These are phyloP conservation scores for Apistogramma diplotaenia DNA, from an alignment of 2,113 vertebrate species.

Conservation along the genomic window DNA sequence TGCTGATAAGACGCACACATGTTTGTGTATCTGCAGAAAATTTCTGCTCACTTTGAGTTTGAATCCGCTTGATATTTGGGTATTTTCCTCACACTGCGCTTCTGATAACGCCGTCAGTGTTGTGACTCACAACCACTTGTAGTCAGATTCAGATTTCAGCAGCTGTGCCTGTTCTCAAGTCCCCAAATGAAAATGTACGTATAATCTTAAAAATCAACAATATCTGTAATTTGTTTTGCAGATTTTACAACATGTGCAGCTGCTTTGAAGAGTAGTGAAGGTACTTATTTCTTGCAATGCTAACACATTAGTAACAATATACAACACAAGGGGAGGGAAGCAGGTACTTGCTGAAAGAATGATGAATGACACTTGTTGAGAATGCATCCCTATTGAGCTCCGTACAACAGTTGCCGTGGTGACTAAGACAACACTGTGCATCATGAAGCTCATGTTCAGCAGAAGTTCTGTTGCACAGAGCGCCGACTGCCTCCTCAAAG, in stretches of 20 bases:
- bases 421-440: constrained; percentile 63
- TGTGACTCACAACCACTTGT: neutral
- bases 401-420: constrained; percentile 60
- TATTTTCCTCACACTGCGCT: neutral
- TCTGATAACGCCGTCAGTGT: neutral
- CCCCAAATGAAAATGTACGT: neutral
- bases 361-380: constrained; percentile 22
- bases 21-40: neutral
- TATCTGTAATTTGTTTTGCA: too few relatives aligned
- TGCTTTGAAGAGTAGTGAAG: neutral
- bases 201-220: too few relatives aligned
- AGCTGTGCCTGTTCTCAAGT: neutral
- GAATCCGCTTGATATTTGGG: neutral
- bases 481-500: constrained; percentile 63
- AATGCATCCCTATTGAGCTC: constrained; percentile 13
- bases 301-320: neutral
- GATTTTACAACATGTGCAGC: neutral
- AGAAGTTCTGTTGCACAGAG: constrained; percentile 40
- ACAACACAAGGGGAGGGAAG: neutral
- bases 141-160: neutral
- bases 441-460: constrained; percentile 53
- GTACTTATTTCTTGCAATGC: neutral
- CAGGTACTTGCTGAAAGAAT: neutral
- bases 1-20: neutral
- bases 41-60: neutral